Base-by-base conservation (phyloP, 2,888 invertebrate species). In the Allolobophora icterica region DNA sequence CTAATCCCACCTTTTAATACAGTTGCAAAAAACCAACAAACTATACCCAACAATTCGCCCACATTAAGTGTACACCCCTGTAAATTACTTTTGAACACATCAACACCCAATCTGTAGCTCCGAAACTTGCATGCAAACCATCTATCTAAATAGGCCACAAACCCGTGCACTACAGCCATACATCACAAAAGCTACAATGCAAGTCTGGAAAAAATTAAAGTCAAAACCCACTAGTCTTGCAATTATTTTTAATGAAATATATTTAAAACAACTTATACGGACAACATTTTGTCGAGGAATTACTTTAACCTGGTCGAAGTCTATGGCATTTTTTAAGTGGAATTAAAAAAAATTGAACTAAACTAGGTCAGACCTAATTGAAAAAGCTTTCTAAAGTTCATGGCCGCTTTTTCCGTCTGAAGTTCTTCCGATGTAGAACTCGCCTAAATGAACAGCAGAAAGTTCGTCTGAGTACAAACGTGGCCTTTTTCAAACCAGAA, bases 391-490 rank as follows among this genome's bases (percentile, higher is more conserved):
- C 71, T 71, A 71, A 52, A 6, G n/a, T 71, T 71, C 71, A 71
- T n/a, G 52, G 87, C 45, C 13, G 90, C 84, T 90, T 91, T 92
- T 91, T 92, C 91, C 92, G 45, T 83, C 90, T 96, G 96, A 97
- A 97, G 96, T 97, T 97, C 96, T 98, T 98, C 94, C 98, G 97
- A 97, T 98, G 98, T 19, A 52, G 89, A 24, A 52, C 45, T 17
- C 33, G 90, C 71, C 30, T 89, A 52, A 84, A 35, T n/a, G 84
- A 84, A 84, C 84, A 90, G 52, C 34, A 90, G n/a, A 90, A 71
- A 90, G 71, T 90, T 71, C 71, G 90, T 52, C 90, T 71, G 71
- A 71, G 71, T 71, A 71, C 71, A 71, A 71, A 71, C 71, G 71
- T 71, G 8, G 71, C 71, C 71, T 11, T 30, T n/a, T 71, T 71